Conservation (phyloP, 2,113 vertebrate species). For the Sceloporus undulatus region DNA sequence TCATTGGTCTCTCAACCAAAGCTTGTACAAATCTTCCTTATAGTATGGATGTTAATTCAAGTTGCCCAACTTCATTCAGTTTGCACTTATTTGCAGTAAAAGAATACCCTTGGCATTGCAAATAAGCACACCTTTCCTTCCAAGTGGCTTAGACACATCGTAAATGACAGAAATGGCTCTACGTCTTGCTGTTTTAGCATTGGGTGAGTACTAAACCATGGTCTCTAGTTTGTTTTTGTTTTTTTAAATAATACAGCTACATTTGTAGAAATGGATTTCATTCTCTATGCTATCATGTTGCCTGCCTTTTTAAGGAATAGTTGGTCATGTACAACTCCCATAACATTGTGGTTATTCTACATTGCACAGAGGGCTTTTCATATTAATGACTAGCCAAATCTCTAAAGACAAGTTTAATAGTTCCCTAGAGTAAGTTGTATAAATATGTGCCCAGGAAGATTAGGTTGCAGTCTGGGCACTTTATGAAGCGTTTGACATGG, state of each 20-base stretch:
- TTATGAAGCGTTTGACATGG: slow-evolving; percentile 12
- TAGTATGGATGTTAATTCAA: neutral
- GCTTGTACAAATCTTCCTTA: neutral
- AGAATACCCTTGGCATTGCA: neutral
- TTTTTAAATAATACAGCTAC: neutral
- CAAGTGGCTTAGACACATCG: neutral
- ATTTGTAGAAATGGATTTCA: neutral
- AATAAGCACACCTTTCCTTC: neutral
- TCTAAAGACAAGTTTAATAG: slow-evolving; percentile 11
- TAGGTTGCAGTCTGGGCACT: slow-evolving; percentile 17
- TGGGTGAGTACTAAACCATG: neutral
- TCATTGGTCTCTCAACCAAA: too few relatives aligned
- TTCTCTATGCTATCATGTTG: neutral
- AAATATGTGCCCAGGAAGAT: slow-evolving; percentile 22
- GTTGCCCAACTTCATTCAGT: neutral
- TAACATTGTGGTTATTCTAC: neutral
- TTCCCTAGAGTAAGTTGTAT: slow-evolving; percentile 4
- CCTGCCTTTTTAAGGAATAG: neutral
- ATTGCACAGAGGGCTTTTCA: neutral
- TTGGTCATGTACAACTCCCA: neutral
- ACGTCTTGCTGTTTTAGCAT: neutral
- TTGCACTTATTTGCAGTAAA: neutral
- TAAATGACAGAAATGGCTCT: neutral
- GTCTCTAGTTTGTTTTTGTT: neutral
- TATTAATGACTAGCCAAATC: neutral